phyloP scores from a whole-genome alignment of 2,797 vertebrate genomes.

The Epinephelus coioides region DNA sequence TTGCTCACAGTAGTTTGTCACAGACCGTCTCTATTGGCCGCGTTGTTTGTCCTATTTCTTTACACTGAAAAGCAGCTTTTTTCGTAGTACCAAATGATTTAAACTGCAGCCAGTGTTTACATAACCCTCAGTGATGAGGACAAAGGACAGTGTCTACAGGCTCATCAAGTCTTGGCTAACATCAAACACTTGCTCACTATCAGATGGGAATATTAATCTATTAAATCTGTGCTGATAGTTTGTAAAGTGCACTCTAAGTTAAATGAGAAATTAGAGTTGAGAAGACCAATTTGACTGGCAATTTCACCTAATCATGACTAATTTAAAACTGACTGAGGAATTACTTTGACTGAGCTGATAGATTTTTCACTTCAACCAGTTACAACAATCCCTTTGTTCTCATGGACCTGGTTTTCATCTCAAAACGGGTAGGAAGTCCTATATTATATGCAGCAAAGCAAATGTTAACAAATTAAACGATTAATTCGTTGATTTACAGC shows the following conservation, averaged over 20 bases:
- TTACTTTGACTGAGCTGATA: constrained; percentile 16
- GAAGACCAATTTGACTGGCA: constrained; percentile 53
- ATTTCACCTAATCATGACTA: constrained; percentile 59
- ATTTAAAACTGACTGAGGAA: constrained; percentile 47
- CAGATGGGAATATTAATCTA: constrained; percentile 44
- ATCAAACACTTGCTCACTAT: constrained; percentile 28
- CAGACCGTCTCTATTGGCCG: not conserved
- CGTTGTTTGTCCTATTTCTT: not conserved
- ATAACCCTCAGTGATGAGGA: constrained; percentile 11
- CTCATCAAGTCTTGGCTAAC: constrained; percentile 7
- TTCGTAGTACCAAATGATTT: not conserved
- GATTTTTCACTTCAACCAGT: not conserved
- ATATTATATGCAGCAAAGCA: too few relatives aligned
- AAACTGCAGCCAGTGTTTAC: constrained; percentile 10
- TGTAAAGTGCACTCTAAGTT: constrained; percentile 47
- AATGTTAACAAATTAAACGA: not conserved
- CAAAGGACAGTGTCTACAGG: constrained; percentile 16
- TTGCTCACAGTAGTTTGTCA: not conserved
- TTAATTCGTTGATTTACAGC: not conserved
- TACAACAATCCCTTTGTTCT: constrained; percentile 7
- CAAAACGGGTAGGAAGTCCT: not conserved
- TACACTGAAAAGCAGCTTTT: not conserved
- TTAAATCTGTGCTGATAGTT: constrained; percentile 45
- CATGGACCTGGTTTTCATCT: not conserved
- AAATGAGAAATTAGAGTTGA: constrained; percentile 56